Conservation (phyloP, 1,140 invertebrate genomes). For the Sinella curviseta region DNA sequence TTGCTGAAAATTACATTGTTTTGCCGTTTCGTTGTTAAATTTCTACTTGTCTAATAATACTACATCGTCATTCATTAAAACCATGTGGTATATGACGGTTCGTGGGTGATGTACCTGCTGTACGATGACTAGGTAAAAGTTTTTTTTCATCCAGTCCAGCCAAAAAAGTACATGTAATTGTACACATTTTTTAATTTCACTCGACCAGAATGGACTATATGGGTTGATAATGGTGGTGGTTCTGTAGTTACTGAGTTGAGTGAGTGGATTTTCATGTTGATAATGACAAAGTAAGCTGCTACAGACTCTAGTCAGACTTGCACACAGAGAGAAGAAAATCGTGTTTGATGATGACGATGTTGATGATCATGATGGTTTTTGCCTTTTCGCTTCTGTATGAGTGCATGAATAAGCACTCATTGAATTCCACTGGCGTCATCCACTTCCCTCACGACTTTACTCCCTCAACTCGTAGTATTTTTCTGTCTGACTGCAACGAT, state of each 20-base stretch:
- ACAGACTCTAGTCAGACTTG: too few species aligned
- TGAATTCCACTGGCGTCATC: conserved; percentile 11
- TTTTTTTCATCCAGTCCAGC: too few species aligned
- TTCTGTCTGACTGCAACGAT: neutral
- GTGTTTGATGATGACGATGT: neutral
- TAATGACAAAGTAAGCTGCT: neutral
- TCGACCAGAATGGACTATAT: too few species aligned
- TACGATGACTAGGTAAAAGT: too few species aligned
- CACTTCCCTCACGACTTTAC: conserved; percentile 14
- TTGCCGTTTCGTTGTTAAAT: neutral
- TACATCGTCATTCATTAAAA: too few species aligned
- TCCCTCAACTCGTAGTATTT: neutral
- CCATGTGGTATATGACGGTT: too few species aligned
- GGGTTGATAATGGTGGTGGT: too few species aligned
- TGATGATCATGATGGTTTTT: neutral
- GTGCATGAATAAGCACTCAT: conserved; percentile 18
- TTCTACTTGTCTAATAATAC: too few species aligned
- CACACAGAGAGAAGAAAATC: neutral
- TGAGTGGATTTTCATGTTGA: neutral
- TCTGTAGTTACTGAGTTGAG: neutral
- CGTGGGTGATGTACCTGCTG: too few species aligned
- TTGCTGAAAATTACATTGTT: conserved; percentile 18
- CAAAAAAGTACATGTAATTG: too few species aligned
- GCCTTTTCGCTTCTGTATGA: neutral
- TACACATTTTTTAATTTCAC: too few species aligned